Percentiles rank a stretch among this genome's conserved stretches.
phyloP scores from a whole-genome alignment of 2,797 vertebrate species.

The Eidolon dupreanum region DNA sequence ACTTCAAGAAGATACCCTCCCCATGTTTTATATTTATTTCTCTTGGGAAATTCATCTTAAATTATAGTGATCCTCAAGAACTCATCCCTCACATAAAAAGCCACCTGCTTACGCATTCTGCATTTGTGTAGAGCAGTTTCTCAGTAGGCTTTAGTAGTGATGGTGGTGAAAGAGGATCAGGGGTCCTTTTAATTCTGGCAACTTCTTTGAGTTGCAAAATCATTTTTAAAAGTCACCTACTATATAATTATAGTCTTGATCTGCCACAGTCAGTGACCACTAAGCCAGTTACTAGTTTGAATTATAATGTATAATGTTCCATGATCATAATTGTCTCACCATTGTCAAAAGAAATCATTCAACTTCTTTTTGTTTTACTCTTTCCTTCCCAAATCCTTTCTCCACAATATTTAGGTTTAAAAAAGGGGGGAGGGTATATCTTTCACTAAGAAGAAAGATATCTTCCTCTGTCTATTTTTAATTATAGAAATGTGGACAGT shows the following conservation, averaged over 20 bases:
- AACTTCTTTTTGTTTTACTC: background rate
- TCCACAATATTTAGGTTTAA: slow-evolving; percentile 10
- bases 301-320: background rate
- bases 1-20: background rate
- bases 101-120: background rate
- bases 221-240: background rate
- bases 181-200: background rate
- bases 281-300: background rate
- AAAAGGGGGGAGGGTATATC: background rate
- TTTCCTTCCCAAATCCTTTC: slow-evolving; percentile 19
- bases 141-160: background rate
- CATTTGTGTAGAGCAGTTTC: background rate
- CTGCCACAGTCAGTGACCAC: too few relatives aligned
- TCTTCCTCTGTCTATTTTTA: slow-evolving; percentile 64
- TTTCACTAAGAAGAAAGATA: slow-evolving; percentile 33
- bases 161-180: background rate
- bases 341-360: background rate
- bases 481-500: slow-evolving; percentile 65
- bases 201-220: background rate
- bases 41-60: background rate
- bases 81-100: background rate
- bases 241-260: background rate
- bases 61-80: background rate
- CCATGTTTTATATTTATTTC: background rate
- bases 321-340: background rate